Percentiles rank a stretch among this genome's conserved stretches.
Evolutionary conservation across 2,797 vertebrate species (phyloP).

Genomic region (Cetoscarus ocellatus): DNA sequence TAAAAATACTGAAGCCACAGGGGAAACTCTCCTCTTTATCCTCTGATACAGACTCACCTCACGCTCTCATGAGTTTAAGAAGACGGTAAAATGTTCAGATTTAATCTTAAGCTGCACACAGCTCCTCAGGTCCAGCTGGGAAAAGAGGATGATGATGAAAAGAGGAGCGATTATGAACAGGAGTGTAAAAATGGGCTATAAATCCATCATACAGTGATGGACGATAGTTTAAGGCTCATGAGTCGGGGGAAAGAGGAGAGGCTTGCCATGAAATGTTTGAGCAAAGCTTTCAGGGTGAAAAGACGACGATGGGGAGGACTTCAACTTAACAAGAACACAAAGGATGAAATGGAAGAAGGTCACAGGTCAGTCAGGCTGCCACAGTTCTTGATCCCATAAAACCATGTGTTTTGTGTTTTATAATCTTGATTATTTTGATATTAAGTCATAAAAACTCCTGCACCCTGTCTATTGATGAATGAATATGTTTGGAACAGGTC

Average conservation of each 20-base stretch:
- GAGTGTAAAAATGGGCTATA: not conserved
- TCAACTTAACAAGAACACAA: conserved; percentile 1
- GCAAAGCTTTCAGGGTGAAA: not conserved
- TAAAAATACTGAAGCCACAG: conserved; percentile 52
- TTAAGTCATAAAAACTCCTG: no score
- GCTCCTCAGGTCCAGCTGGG: not conserved
- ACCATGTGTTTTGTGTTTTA: no score
- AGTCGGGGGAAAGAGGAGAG: conserved; percentile 3
- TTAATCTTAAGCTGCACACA: not conserved
- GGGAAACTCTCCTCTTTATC: not conserved
- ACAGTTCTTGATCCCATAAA: no score
- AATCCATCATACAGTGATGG: not conserved
- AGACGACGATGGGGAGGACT: not conserved
- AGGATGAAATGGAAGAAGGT: not conserved
- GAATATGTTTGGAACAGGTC: no score
- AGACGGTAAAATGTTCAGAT: not conserved
- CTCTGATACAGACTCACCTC: conserved; percentile 5
- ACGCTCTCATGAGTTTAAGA: not conserved
- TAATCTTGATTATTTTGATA: no score
- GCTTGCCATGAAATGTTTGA: not conserved
- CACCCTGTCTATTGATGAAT: no score
- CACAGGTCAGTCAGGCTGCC: not conserved
- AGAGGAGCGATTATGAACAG: conserved; percentile 1
- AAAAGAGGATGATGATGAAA: not conserved
- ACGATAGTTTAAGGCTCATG: conserved; percentile 38